These are phyloP conservation scores for Coelinius sp. DNA, from an alignment of 2,888 invertebrate genomes.

Conservation along the genomic window DNA sequence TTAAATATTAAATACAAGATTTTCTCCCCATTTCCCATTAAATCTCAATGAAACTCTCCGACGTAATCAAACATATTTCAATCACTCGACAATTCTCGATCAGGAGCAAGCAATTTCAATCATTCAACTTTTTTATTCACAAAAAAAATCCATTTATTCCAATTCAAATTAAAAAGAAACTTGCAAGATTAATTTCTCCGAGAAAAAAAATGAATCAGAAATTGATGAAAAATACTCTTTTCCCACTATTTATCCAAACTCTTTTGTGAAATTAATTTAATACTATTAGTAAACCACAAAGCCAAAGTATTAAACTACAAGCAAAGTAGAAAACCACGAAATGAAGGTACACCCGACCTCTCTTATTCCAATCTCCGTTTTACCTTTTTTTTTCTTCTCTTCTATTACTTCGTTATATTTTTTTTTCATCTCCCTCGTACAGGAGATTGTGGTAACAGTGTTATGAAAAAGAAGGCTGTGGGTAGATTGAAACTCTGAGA, in stretches of 20 bases:
- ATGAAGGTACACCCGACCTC: conserved; percentile 14
- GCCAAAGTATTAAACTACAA: conserved; percentile 22
- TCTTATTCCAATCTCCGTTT: conserved; percentile 25
- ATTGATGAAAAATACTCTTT: neutral
- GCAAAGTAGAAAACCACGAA: neutral
- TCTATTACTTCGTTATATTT: neutral
- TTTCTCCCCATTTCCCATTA: neutral
- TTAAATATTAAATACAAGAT: neutral
- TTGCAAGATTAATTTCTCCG: neutral
- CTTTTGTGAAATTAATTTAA: conserved; percentile 16
- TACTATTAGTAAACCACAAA: conserved; percentile 16
- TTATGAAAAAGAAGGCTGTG: neutral
- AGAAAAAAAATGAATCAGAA: neutral
- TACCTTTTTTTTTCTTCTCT: conserved; percentile 1
- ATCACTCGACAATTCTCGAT: neutral
- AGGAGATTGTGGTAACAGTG: conserved; percentile 12
- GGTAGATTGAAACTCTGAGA: conserved; percentile 8
- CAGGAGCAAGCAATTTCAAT: neutral
- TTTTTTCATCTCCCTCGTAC: neutral
- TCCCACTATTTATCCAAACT: neutral
- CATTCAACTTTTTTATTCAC: neutral
- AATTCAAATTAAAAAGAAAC: neutral
- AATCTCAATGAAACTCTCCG: neutral
- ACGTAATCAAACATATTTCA: neutral
- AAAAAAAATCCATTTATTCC: neutral